phyloP scores from a whole-genome alignment of 2,113 vertebrate species.

The Butastur rufipennis region DNA sequence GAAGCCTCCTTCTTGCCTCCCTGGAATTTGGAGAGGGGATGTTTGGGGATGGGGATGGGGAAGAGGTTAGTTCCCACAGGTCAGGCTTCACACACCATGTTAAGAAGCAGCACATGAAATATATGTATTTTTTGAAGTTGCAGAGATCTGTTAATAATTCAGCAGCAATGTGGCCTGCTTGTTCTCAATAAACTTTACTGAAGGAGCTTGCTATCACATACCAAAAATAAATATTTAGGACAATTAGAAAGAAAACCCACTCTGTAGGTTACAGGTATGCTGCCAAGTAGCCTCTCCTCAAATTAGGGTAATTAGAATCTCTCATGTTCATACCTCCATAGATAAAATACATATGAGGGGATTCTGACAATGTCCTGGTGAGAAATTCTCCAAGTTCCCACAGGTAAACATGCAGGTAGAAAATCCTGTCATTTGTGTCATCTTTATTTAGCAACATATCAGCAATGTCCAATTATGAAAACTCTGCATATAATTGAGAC shows the following conservation, averaged over 20 bases:
- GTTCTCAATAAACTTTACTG: neutral
- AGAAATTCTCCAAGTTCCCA: neutral
- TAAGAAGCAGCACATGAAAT: neutral
- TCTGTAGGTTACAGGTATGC: neutral
- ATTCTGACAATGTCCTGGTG: neutral
- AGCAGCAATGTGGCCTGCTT: neutral
- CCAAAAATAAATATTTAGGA: neutral
- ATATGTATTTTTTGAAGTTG: neutral
- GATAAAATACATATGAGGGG: neutral
- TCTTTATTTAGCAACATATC: neutral
- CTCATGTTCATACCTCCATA: neutral
- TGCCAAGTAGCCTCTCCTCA: neutral
- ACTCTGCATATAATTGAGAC: neutral
- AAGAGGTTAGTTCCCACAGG: neutral
- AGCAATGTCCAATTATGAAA: neutral
- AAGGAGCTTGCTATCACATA: neutral
- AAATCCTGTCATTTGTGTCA: neutral
- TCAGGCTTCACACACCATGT: accelerated
- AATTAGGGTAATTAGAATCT: neutral
- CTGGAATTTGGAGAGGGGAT: neutral
- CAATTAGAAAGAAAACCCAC: neutral
- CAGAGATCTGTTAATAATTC: neutral
- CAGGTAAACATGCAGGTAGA: neutral
- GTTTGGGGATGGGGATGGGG: neutral
- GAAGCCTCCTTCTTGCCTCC: neutral